Base-by-base conservation (phyloP, 1,140 invertebrate species). In the Leptinotarsa undecemlineata region DNA sequence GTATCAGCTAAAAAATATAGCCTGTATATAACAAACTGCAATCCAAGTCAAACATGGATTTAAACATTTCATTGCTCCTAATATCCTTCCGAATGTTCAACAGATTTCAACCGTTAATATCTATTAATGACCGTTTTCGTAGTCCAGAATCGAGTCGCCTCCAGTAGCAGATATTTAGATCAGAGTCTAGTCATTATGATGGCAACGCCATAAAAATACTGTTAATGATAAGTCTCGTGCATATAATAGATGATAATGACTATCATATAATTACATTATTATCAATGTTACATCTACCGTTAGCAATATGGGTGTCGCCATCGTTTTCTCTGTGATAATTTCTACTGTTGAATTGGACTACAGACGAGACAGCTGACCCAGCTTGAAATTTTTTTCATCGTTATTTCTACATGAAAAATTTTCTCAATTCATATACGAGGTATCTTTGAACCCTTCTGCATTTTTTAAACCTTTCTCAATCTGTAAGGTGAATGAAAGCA, bases 241-340 rank as follows among this genome's bases (percentile, higher is more conserved):
- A 4, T 57, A 57, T 57, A 57, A 57, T 57, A 57, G 17, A 57
- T 57, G n/a, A 57, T 57, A 17, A 57, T 57, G 51, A 57, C 51
- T 4, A 57, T 57, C n/a, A 57, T 57, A 57, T 57, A 57, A 57
- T 57, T 57, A 57, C 51, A 57, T 57, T 57, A 57, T 57, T 57
- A 57, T n/a, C 51, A 19, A 57, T 17, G 51, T 57, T 57, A 17
- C 51, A 57, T 57, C 51, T 57, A 57, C 17, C 51, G 51, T 57
- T 57, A 57, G 15, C 51, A 57, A 57, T 57, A 15, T 57, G 51
- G 14, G 6, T 57, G 51, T 57, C 51, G 51, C 51, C 51, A 57
- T 57, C 51, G 15, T n/a, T 57, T 57, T 42, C 33, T 42, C 33
- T 11, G 33, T 11, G 33, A 42, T 42, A 42, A 42, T 42, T 42